Percentiles rank a stretch among this genome's conserved stretches.
phyloP scores from a whole-genome alignment of 2,888 invertebrate species.

The Horisme vitalbata region DNA sequence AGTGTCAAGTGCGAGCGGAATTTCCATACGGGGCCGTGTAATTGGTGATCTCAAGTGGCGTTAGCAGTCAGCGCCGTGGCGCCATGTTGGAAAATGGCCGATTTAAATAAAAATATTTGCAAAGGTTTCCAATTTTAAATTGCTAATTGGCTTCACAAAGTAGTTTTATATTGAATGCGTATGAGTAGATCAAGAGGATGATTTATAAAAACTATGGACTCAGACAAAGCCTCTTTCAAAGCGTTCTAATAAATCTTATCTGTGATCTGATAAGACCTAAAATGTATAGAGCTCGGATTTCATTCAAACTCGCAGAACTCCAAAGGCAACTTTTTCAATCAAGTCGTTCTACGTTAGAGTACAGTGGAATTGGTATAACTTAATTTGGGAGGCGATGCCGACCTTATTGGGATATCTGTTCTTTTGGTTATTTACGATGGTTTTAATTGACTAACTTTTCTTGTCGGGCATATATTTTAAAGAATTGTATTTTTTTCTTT shows the following conservation, averaged over 20 bases:
- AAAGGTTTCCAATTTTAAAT: no score
- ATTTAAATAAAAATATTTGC: no score
- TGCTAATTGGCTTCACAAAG: no score
- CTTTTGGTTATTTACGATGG: constrained; percentile 21
- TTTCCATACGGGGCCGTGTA: constrained; percentile 22
- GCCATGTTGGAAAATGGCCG: constrained; percentile 7
- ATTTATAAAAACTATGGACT: no score
- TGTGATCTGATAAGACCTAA: neutral
- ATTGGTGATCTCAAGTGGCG: neutral
- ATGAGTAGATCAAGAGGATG: no score
- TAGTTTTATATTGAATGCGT: no score
- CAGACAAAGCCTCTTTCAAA: no score
- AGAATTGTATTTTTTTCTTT: no score
- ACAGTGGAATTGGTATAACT: constrained; percentile 50
- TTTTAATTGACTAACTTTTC: constrained; percentile 17
- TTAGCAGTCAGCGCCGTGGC: neutral
- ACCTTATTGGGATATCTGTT: constrained; percentile 25
- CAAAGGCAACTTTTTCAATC: constrained; percentile 70
- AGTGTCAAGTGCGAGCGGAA: constrained; percentile 31
- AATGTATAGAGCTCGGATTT: constrained; percentile 6
- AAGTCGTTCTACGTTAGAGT: constrained; percentile 52
- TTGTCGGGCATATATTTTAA: no score
- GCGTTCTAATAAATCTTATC: neutral
- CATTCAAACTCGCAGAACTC: constrained; percentile 28
- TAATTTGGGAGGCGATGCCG: constrained; percentile 47